Conservation (phyloP, 2,797 vertebrate genomes). For the Danio tinwini region DNA sequence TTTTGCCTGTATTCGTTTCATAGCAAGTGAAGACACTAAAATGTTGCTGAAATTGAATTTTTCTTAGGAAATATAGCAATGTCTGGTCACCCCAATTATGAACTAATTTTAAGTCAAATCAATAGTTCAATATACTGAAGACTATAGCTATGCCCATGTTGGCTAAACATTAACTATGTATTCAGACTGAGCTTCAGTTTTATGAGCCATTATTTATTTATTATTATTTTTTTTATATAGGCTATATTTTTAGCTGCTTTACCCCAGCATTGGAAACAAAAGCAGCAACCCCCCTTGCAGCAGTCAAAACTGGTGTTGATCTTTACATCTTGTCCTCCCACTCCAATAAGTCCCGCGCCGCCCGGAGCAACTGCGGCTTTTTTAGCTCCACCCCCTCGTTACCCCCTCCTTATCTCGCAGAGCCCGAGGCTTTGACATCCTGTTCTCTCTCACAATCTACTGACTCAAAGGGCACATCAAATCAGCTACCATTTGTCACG, state of each 20-base stretch:
- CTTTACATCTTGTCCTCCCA: conserved; percentile 47
- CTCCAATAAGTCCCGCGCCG: conserved; percentile 51
- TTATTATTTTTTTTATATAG: neutral
- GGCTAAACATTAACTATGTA: neutral
- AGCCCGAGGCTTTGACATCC: conserved; percentile 55
- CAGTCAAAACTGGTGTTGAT: conserved; percentile 38
- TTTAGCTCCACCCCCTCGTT: conserved; percentile 45
- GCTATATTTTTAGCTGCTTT: neutral
- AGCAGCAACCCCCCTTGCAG: neutral
- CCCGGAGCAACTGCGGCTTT: conserved; percentile 50
- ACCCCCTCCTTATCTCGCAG: conserved; percentile 50
- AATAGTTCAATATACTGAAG: neutral
- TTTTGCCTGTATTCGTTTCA: too few species aligned
- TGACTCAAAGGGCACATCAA: conserved; percentile 58
- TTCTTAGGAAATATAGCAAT: too few species aligned
- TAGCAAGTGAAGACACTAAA: too few species aligned
- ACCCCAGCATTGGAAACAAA: conserved; percentile 17
- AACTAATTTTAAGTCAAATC: neutral
- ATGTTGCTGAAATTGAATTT: too few species aligned
- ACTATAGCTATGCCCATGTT: neutral
- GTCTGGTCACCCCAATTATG: neutral
- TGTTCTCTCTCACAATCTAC: conserved; percentile 54
- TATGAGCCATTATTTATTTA: neutral
- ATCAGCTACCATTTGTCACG: conserved; percentile 58
- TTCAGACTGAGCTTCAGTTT: neutral